Base-by-base conservation (phyloP, 2,797 vertebrate genomes). In the Eospalax fontanierii region DNA sequence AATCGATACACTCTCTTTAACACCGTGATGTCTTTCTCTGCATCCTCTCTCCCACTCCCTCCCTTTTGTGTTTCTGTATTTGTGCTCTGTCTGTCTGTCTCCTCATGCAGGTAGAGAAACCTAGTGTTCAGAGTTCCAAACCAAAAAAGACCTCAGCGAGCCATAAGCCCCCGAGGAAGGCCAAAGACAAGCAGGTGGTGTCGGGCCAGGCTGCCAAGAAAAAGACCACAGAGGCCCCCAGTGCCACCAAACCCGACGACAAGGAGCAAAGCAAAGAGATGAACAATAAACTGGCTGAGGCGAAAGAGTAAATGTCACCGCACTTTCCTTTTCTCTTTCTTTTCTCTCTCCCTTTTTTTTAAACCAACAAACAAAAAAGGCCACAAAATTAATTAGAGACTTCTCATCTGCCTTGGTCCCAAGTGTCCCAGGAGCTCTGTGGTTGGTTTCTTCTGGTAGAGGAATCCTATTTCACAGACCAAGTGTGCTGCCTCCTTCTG, bases 231-330 rank as follows among this genome's bases (percentile, higher is more conserved):
- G 99, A 99, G 98, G 99, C 98, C 94, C 97, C 99, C 97, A 97
- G 98, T 0, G 97, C 98, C 79, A 94, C 98, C 95, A 99, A 96
- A 74, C 98, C 99, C 0, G 99, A 99, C 22, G 99, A 99, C 98
- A 99, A 99, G 99, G 99, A 99, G 99, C 99, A 99, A 99, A 99
- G 99, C 98, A 99, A 99, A 99, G 99, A 99, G 99, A 99, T 99
- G 98, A 99, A 99, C 99, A 99, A 99, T 99, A 99, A 99, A 99
- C 99, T 99, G 99, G 99, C 99, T 98, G 99, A 99, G 98, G 99
- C 99, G 94, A 99, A 99, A 99, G 99, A 99, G 99, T 99, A 99
- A 99, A 99, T 99, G 99, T 98, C 99, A 99, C 98, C 98, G 98
- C 99, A 99, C 99, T 99, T 99, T 98, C 98, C 95, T 98, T 96